Base-by-base conservation (phyloP, 2,797 vertebrate genomes). In the Hybognathus amarus region DNA sequence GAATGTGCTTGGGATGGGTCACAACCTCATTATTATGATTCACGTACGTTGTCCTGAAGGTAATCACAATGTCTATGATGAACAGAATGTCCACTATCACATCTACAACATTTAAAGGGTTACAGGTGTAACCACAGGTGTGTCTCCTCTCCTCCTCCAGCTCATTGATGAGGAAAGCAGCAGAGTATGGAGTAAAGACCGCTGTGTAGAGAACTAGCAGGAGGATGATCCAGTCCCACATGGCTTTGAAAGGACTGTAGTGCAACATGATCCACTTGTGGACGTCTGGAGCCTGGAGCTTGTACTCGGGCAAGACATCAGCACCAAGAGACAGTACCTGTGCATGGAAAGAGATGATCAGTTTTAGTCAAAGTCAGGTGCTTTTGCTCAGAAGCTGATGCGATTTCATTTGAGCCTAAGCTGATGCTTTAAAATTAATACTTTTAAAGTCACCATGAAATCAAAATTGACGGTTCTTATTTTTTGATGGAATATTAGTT, bases 221-320 rank as follows among this genome's bases (percentile, higher is more conserved):
- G 36, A 99, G 95, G 87, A 99, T 97, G 27, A 99, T 95, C 98
- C 98, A 99, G 93, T 99, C 98, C 98, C 98, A 99, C 81, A 97
- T 96, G 0, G 98, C 98, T 91, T 99, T 99, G 94, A 99, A 98
- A 83, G 97, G 96, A 89, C 97, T 97, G 92, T 98, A 99, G 93
- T 99, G 97, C 85, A 99, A 94, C 92, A 99, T 93, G 89, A 97
- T 99, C 94, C 97, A 97, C 85, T 95, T 95, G 89, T 96, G 96
- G 80, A 97, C 95, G 45, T 97, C 96, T 0, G 97, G 96, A 0
- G 95, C 96, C 89, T 98, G 96, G 79, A 98, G 94, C 90, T 99
- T 97, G 86, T 98, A 97, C 90, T 97, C 97, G 0, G 97, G 98
- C 22, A 97, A 95, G 10, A 99, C 97, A 0, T 97, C 97, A 0